Evolutionary conservation across 2,797 vertebrate species (phyloP), one percentile per base, ranked within the genome.

Genomic region (Aphelocoma californica): DNA sequence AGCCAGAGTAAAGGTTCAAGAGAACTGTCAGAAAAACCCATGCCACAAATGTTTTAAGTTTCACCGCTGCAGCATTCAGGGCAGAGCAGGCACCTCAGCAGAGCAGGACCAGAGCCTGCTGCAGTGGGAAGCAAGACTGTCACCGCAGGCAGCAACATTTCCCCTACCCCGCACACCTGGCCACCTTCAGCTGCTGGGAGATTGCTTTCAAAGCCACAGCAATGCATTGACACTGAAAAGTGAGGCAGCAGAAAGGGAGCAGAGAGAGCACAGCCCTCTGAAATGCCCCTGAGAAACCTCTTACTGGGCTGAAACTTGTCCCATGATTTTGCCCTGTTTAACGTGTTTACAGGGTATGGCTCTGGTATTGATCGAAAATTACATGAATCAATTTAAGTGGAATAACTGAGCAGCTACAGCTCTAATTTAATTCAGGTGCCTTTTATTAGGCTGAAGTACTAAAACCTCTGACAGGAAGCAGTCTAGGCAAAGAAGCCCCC

Each of bases 31-130:
- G 42, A 74, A 70, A 56, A 58, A n/a, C 16, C 29, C 2, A 1
- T 8, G 15, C 45, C 70, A 57, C 3, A 7, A 18, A 79, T 6
- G 4, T 25, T 73, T 51, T 45, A 40, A 14, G 12, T 64, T 81
- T 64, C 53, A 45, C 14, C 0, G 0, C 38, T 34, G 42, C 45
- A 87, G n/a, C 21, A 36, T 6, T 6, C n/a, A 23, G 78, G 60
- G 38, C 31, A 67, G 25, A 45, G 65, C 58, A 51, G 70, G 17
- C 25, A 47, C 8, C 45, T 64, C 1, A 2, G 8, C 2, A 42
- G 25, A 78, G 28, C 20, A 60, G 14, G 23, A 53, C 9, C 51
- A 78, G 61, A 78, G 60, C 34, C 48, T 62, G 79, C 44, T 20
- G 48, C 48, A 82, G 36, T 42, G 19, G 21, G 12, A 62, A 60